These are phyloP conservation scores for Sitophilus oryzae DNA, from an alignment of 1,140 invertebrate species.

Conservation along the genomic window DNA sequence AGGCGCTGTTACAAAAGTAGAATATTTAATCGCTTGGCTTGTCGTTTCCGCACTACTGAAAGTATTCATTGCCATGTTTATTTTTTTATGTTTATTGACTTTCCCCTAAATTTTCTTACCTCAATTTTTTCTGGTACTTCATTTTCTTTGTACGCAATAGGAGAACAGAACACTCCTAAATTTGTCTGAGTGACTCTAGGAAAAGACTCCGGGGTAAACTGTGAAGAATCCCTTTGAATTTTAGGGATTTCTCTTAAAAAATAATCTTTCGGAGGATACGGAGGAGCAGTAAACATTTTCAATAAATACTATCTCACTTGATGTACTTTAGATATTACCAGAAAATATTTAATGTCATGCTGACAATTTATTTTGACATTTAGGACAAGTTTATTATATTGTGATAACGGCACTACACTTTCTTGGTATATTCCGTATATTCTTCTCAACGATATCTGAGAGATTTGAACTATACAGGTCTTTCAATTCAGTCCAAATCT, in stretches of 20 bases:
- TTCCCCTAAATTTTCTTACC: not conserved
- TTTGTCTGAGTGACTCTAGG: slow-evolving; percentile 34
- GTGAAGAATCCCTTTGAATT: slow-evolving; percentile 24
- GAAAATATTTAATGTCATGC: too few species aligned
- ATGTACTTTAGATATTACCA: too few species aligned
- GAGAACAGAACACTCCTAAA: slow-evolving; percentile 32
- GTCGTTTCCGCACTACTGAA: too few species aligned
- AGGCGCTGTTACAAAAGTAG: not conserved
- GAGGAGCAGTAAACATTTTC: slow-evolving; percentile 38
- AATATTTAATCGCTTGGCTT: too few species aligned
- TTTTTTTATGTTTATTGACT: not conserved
- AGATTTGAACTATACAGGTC: too few species aligned
- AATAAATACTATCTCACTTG: not conserved
- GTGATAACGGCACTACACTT: too few species aligned
- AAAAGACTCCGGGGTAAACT: slow-evolving; percentile 32
- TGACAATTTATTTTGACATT: too few species aligned
- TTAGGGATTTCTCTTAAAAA: slow-evolving; percentile 28
- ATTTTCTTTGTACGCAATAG: slow-evolving; percentile 29
- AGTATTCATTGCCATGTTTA: not conserved
- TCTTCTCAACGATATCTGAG: too few species aligned
- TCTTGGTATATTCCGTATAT: too few species aligned
- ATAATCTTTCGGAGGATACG: slow-evolving; percentile 38
- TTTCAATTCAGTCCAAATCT: too few species aligned
- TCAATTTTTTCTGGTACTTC: slow-evolving; percentile 25
- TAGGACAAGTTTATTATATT: too few species aligned